These are phyloP conservation scores for Nautilus pompilius DNA, from an alignment of 1,140 invertebrate genomes.

Conservation along the genomic window DNA sequence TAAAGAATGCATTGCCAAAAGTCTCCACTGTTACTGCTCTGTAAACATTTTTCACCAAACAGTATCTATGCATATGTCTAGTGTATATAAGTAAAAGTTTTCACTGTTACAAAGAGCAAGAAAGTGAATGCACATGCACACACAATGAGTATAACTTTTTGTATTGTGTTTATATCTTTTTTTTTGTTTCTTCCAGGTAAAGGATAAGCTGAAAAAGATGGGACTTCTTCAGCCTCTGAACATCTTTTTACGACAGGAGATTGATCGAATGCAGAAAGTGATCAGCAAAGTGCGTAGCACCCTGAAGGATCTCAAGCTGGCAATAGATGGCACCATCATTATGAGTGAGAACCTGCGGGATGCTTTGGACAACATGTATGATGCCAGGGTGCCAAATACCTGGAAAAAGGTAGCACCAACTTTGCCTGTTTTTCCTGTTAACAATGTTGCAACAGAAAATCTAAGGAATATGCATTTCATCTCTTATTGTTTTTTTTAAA, in stretches of 20 bases:
- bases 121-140: background rate
- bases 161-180: too few species aligned
- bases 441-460: too few species aligned
- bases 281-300: conserved; percentile 76
- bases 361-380: conserved; percentile 92
- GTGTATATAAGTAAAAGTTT: background rate
- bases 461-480: too few species aligned
- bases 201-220: conserved; percentile 54
- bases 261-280: conserved; percentile 88
- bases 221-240: conserved; percentile 68
- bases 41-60: too few species aligned
- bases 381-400: conserved; percentile 84
- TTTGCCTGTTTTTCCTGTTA: too few species aligned
- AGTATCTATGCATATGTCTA: background rate
- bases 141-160: too few species aligned
- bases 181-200: conserved; percentile 42
- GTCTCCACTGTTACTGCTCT: too few species aligned
- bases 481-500: too few species aligned
- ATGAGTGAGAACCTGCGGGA: conserved; percentile 88
- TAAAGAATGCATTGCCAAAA: too few species aligned
- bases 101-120: background rate
- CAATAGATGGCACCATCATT: conserved; percentile 95
- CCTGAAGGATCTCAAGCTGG: conserved; percentile 85
- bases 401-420: conserved; percentile 96
- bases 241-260: conserved; percentile 79